A percentile compares a stretch with the other conserved stretches of the same genome.
Evolutionary conservation across 2,113 vertebrate species (phyloP).

Genomic region (Lasiurus cinereus): DNA sequence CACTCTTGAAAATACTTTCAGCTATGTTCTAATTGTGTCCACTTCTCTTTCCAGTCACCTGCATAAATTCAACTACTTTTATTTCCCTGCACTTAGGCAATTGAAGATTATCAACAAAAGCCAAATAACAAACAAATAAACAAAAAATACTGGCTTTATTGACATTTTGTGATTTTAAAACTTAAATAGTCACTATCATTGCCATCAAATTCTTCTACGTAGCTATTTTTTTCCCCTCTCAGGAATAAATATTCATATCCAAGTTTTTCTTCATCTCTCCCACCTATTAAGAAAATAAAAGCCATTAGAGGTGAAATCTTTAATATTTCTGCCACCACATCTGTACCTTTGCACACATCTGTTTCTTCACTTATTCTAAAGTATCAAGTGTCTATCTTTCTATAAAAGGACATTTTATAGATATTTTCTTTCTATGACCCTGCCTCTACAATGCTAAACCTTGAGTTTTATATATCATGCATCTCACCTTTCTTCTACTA

Average conservation of each 20-base stretch:
- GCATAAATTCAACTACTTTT: not conserved
- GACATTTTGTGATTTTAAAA: not conserved
- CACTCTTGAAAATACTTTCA: not conserved
- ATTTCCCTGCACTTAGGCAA: not conserved
- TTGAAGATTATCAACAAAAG: not conserved
- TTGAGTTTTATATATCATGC: not conserved
- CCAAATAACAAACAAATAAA: not conserved
- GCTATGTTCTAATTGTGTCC: not conserved
- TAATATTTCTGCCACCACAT: not conserved
- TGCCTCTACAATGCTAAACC: not conserved
- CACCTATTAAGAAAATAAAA: not conserved
- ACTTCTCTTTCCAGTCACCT: not conserved
- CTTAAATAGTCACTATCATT: not conserved
- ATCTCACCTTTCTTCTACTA: not conserved
- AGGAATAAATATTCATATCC: not conserved
- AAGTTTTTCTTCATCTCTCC: not conserved
- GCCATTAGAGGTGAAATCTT: not conserved
- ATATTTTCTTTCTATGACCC: not conserved
- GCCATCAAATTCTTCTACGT: not conserved
- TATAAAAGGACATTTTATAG: not conserved
- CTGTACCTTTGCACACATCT: not conserved
- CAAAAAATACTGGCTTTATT: not conserved
- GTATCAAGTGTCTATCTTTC: not conserved
- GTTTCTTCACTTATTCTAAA: not conserved
- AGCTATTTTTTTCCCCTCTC: not conserved